Base-by-base conservation (phyloP, 2,797 vertebrate genomes). In the Lindbergichthys nudifrons region DNA sequence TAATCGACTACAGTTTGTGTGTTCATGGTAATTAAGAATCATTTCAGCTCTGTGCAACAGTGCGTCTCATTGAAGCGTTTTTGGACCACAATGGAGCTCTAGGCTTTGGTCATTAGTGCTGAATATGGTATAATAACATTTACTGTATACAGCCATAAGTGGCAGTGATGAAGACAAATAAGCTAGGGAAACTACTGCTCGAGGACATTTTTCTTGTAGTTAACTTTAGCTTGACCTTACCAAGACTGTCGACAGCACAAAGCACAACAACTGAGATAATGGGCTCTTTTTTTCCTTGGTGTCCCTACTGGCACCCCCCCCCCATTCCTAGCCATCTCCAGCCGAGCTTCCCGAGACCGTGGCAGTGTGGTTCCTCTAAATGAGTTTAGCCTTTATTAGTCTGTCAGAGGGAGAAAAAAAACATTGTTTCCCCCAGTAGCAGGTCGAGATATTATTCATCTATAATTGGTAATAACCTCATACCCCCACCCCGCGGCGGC, bases 401-500 rank as follows among this genome's bases (percentile, higher is more conserved):
- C 84, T 82, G 86, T 87, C 81, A 83, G 62, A 57, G 32, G 47
- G 64, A 36, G 32, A 1, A 39, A 70, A 51, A 81, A 76, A 80
- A 80, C 76, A 79, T 64, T 73, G 80, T 89, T 91, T 91, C 86
- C 84, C 70, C 74, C 77, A 65, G 74, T 72, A 81, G 84, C 85
- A 81, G 87, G 88, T 90, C 19, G 73, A 84, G 88, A 92, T 90
- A 92, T 93, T 90, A 93, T 92, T 94, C 90, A 93, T 90, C 84
- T 82, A 87, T 93, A 94, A 94, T 94, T 94, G 92, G 92, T 93
- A 93, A 92, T 92, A 93, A 92, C 81, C 87, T 85, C 4, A 73
- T 81, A 72, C 77, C 86, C 81, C 81, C 83, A 88, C 83, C 92
- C 89, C 2, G 62, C 82, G 88, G 91, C 89, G 42, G 70, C 83